Evolutionary conservation across 64 coral and sea anemone species (phyloP).

Genomic region (Montipora foliosa): DNA sequence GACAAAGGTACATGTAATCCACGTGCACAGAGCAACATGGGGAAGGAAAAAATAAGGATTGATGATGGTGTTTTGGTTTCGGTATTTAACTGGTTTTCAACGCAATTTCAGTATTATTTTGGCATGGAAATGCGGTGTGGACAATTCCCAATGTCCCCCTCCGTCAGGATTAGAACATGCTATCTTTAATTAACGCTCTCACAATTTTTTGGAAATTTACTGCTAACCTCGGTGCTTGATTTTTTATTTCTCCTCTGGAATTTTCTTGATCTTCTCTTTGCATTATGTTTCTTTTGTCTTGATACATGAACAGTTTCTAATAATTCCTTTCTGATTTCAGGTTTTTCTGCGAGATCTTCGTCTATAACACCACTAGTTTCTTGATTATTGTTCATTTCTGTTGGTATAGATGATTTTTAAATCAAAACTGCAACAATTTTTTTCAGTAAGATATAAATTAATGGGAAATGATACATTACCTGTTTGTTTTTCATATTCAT

Average conservation of each 20-base stretch:
- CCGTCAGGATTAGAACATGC: too few relatives aligned
- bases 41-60: too few relatives aligned
- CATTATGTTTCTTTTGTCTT: background rate
- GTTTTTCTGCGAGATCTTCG: background rate
- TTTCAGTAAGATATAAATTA: background rate
- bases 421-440: background rate
- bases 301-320: background rate
- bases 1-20: too few relatives aligned
- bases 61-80: too few relatives aligned
- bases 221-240: background rate
- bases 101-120: too few relatives aligned
- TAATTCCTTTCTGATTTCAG: background rate
- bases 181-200: too few relatives aligned
- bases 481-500: slow-evolving; percentile 40
- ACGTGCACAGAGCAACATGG: too few relatives aligned
- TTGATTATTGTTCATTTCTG: slow-evolving; percentile 5
- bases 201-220: too few relatives aligned
- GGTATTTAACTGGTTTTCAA: too few relatives aligned
- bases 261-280: background rate
- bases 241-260: background rate
- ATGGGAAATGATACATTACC: background rate
- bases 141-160: too few relatives aligned
- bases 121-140: too few relatives aligned
- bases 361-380: background rate
- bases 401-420: background rate